Base-by-base conservation (phyloP, 1,140 invertebrate species). In the Tetranychus urticae region DNA sequence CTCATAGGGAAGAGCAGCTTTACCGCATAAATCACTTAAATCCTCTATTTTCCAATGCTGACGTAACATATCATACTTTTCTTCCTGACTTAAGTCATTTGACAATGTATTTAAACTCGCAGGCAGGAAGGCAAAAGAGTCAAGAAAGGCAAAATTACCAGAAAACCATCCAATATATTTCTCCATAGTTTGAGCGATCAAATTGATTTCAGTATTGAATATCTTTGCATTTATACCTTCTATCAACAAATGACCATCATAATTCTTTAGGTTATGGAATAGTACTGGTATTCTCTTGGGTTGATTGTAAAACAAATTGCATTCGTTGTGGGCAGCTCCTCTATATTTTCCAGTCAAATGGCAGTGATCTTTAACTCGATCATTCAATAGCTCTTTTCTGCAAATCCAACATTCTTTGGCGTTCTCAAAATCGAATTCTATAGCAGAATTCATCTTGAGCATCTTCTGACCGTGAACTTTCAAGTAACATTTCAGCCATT, bases 1-100 rank as follows among this genome's bases (percentile, higher is more conserved):
- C 52, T 67, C 65, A 60, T 68, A 67, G 0, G 64, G 67, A 45
- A 67, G 66, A 0, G 67, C 60, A n/a, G 65, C 65, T 59, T 66
- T 67, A 3, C 56, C 13, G 23, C 31, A 31, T 50, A 50, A 31
- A 6, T 10, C 6, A 10, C 6, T 5, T 10, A 50, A 4, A 14
- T 50, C 23, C 5, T 14, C 48, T 46, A 10, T 46, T 50, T 6
- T 4, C 6, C 6, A 50, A 6, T 4, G 5, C 39, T 42, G 39
- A 6, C 10, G 5, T 6, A 42, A 6, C 5, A 42, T 6, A 6
- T 42, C 1, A 10, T 50, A 4, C 14, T 50, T 50, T 31, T 50
- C 5, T 5, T 50, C 48, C 23, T 5, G 4, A n/a, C 5, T 50
- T 31, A 50, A 50, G 6, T 14, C 4, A 5, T 6, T 10, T 14